A percentile compares a stretch with the other conserved stretches of the same genome.
These are phyloP conservation scores for Zosterops lateralis DNA, from an alignment of 2,113 vertebrate species.

Conservation along the genomic window DNA sequence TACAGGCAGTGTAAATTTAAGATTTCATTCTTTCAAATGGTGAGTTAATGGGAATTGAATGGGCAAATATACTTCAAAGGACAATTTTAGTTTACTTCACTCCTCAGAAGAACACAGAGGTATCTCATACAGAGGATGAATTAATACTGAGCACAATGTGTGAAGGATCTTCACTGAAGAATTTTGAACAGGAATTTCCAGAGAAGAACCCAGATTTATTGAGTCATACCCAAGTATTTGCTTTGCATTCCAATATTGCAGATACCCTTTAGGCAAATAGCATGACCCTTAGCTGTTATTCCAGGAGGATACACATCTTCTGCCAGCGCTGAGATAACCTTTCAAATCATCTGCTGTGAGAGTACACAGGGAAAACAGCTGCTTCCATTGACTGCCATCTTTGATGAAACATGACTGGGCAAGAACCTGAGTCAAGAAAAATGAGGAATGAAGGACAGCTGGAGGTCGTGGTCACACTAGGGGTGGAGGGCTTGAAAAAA, in stretches of 20 bases:
- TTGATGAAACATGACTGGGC: neutral
- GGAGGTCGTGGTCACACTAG: accelerated
- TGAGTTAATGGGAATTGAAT: neutral
- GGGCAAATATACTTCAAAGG: neutral
- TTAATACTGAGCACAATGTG: neutral
- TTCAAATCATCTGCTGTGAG: neutral
- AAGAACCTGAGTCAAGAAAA: neutral
- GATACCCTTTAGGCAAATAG: neutral
- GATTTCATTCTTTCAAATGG: neutral
- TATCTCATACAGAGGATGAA: neutral
- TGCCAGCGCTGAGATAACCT: neutral
- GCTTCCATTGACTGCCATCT: neutral
- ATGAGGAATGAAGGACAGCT: neutral
- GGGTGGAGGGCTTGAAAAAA: neutral
- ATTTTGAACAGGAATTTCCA: neutral
- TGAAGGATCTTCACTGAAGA: neutral
- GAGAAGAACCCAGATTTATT: neutral
- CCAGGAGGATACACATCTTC: neutral
- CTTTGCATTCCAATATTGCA: neutral
- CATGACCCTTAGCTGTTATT: neutral
- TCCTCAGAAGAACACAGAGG: neutral
- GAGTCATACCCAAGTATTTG: neutral
- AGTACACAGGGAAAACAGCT: neutral
- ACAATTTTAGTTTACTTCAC: neutral
- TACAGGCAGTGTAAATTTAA: conserved; percentile 1